Evolutionary conservation across 2,888 invertebrate species (phyloP), one percentile per base, ranked within the genome.

Genomic region (Drosophila mettleri): DNA sequence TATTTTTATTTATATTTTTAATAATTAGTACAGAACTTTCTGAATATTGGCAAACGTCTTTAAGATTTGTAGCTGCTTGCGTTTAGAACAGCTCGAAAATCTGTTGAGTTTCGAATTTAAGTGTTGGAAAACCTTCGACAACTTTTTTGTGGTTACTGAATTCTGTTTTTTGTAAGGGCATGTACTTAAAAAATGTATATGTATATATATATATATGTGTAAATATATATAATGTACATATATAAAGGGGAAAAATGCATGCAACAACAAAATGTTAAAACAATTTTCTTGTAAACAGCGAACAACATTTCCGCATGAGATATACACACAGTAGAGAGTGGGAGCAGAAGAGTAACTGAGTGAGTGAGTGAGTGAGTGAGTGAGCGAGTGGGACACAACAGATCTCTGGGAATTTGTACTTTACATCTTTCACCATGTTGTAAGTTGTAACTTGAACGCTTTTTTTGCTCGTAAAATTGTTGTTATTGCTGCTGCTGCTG

Each of bases 201-300:
- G n/a, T n/a, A n/a, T n/a, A n/a, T n/a, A n/a, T n/a, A n/a, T n/a
- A n/a, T n/a, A n/a, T n/a, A n/a, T n/a, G n/a, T n/a, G n/a, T n/a
- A n/a, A n/a, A n/a, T n/a, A n/a, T n/a, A n/a, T n/a, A n/a, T n/a
- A n/a, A n/a, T n/a, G n/a, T n/a, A n/a, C n/a, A n/a, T n/a, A n/a
- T n/a, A 49, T 20, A 27, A 10, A 16, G 31, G 22, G 60, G 39
- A 52, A 16, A 69, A 52, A 69, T 55, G 51, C 60, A 68, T 27
- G 58, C 27, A 43, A 66, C 31, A 59, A 74, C 53, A 65, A 64
- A 71, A 64, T 59, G 71, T 71, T 77, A 78, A 78, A 78, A 77
- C 77, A 74, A 71, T 71, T 77, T 78, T 59, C 72, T 60, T 78
- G 77, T 78, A 76, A 78, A 80, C 80, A 72, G 65, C 63, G 60